Conservation (phyloP, 1,140 invertebrate genomes). For the Ericerus pela region DNA sequence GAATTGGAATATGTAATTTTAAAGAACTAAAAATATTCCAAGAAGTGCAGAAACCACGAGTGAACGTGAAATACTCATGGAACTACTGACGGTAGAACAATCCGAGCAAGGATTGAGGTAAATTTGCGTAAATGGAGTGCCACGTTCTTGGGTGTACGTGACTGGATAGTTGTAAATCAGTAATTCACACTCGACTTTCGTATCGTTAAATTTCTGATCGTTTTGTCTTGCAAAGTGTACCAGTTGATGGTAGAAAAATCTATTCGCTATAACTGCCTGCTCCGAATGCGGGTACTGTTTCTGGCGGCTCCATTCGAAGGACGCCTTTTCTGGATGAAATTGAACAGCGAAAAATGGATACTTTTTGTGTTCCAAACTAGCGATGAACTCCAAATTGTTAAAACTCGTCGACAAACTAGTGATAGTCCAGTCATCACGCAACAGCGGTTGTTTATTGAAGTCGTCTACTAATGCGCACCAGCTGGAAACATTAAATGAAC, state of each 20-base stretch:
- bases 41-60: too few relatives aligned
- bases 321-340: slow-evolving; percentile 82
- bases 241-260: slow-evolving; percentile 67
- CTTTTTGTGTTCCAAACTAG: slow-evolving; percentile 44
- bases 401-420: slow-evolving; percentile 52
- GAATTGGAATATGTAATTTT: too few relatives aligned
- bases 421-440: slow-evolving; percentile 40
- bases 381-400: slow-evolving; percentile 49
- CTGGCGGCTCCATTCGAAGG: slow-evolving; percentile 53
- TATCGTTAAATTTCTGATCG: background rate
- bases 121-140: too few relatives aligned
- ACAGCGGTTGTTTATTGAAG: background rate
- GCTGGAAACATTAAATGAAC: background rate
- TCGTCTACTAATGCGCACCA: background rate
- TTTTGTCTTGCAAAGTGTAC: slow-evolving; percentile 3
- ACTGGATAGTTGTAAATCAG: slow-evolving; percentile 1
- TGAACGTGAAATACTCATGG: too few relatives aligned
- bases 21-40: too few relatives aligned
- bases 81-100: too few relatives aligned
- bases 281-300: slow-evolving; percentile 41
- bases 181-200: background rate
- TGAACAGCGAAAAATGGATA: slow-evolving; percentile 73
- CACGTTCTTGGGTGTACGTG: too few relatives aligned
- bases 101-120: too few relatives aligned
- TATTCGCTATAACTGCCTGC: slow-evolving; percentile 42